phyloP scores from a whole-genome alignment of 2,888 invertebrate species.

The Pandemis corylana region DNA sequence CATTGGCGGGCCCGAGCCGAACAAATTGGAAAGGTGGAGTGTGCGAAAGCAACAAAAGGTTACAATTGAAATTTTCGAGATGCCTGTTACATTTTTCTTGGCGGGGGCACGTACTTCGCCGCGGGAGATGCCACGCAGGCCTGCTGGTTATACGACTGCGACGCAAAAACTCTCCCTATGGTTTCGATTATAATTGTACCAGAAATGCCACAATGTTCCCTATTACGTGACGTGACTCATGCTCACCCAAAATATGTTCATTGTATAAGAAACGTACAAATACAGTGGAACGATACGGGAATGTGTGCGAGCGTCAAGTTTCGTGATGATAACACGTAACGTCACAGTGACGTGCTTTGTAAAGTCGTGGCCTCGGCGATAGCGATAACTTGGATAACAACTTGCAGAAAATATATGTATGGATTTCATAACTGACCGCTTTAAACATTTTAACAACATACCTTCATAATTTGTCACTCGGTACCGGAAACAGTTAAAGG shows the following conservation, averaged over 20 bases:
- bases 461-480: slow-evolving; percentile 13
- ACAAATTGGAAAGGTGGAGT: slow-evolving; percentile 76
- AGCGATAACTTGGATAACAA: neutral
- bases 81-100: slow-evolving; percentile 79
- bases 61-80: slow-evolving; percentile 83
- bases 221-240: slow-evolving; percentile 70
- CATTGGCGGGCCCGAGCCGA: slow-evolving; percentile 69
- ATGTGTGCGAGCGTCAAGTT: slow-evolving; percentile 5
- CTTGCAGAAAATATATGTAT: neutral
- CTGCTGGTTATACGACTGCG: slow-evolving; percentile 60
- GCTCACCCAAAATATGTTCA: slow-evolving; percentile 35
- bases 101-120: slow-evolving; percentile 74
- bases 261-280: neutral
- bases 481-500: slow-evolving; percentile 23
- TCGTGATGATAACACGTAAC: neutral
- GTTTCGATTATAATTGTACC: slow-evolving; percentile 67
- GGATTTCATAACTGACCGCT: neutral
- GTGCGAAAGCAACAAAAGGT: slow-evolving; percentile 71
- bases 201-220: slow-evolving; percentile 62
- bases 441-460: slow-evolving; percentile 5
- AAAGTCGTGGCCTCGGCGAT: neutral
- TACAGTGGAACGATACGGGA: neutral
- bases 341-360: slow-evolving; percentile 8
- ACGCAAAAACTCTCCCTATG: slow-evolving; percentile 61
- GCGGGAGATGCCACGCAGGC: slow-evolving; percentile 64